Percentiles rank a stretch among this genome's conserved stretches.
Evolutionary conservation across 2,888 invertebrate species (phyloP).

Genomic region (Dicyrtoma fusca): DNA sequence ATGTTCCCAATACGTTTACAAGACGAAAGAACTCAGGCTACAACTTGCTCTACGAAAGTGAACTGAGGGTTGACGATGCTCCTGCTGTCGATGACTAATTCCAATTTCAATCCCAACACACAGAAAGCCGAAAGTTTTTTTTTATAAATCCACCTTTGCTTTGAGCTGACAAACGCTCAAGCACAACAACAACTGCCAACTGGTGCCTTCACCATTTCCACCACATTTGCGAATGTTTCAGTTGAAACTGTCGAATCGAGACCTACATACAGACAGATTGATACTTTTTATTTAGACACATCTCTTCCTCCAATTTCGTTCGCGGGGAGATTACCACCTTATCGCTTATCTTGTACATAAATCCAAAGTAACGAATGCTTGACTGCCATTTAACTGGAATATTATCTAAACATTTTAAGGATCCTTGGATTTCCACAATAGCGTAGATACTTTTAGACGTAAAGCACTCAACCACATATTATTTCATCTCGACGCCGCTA

Average conservation of each 20-base stretch:
- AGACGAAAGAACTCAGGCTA: neutral
- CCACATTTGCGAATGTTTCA: neutral
- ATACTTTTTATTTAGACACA: neutral
- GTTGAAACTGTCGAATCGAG: neutral
- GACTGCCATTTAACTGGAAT: too few relatives aligned
- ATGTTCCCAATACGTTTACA: neutral
- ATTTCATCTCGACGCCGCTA: too few relatives aligned
- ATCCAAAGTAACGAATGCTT: too few relatives aligned
- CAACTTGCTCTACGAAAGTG: neutral
- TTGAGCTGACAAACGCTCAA: neutral
- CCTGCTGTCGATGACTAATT: conserved; percentile 14
- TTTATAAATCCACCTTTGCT: too few relatives aligned
- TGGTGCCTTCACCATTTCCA: neutral
- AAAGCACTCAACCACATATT: too few relatives aligned
- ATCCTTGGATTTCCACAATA: too few relatives aligned
- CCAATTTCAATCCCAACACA: neutral
- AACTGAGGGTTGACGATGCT: conserved; percentile 8
- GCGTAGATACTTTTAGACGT: too few relatives aligned
- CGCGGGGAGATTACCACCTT: too few relatives aligned
- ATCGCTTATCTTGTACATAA: too few relatives aligned
- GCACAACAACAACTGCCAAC: neutral
- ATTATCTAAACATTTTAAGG: too few relatives aligned
- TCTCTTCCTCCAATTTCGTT: neutral
- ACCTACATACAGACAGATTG: conserved; percentile 8
- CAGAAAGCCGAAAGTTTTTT: neutral